Evolutionary conservation across 2,113 vertebrate genomes (phyloP), one percentile per base, ranked within the genome.

Genomic region (Polypterus bichir): DNA sequence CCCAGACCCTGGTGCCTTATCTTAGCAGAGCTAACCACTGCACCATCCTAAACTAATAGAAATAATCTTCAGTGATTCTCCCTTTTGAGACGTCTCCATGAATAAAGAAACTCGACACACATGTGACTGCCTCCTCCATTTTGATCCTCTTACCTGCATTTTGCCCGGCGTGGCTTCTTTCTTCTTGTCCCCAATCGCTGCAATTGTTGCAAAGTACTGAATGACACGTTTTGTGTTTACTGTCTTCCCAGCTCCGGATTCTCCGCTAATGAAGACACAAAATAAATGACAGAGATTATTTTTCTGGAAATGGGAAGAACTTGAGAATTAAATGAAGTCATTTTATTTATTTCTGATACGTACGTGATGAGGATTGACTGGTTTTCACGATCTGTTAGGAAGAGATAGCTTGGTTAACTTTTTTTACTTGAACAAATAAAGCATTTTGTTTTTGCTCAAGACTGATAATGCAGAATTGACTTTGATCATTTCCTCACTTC

Each of bases 121-220:
- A 2, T 27, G 27, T 27, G 27, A 27, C 27, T 27, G 27, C 27
- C 27, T 27, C 27, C 27, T 27, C 27, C 27, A 27, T 27, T 27
- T 27, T 27, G 27, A 27, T 27, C 27, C 27, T 5, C 51, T 48
- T 47, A 91, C 92, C 81, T 96, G 74, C 65, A 91, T 89, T 76
- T 93, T 94, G 9, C 87, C 77, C 0, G 76, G 53, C 48, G 71
- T 49, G 53, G 72, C 66, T 0, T 81, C 81, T 46, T 87, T 78
- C 61, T 74, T 87, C 62, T 86, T 87, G 0, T 88, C 86, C 7
- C 82, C 80, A 82, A 82, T 78, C 11, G 87, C 90, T 76, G 93
- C 93, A 78, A 97, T 94, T 87, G 92, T 94, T 63, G 92, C 92
- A 80, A 96, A 97, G 75, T 94, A 97, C 84, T 97, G 92, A 79